Evolutionary conservation across 92 coral and sea anemone species (phyloP).

Genomic region (Porites rus): DNA sequence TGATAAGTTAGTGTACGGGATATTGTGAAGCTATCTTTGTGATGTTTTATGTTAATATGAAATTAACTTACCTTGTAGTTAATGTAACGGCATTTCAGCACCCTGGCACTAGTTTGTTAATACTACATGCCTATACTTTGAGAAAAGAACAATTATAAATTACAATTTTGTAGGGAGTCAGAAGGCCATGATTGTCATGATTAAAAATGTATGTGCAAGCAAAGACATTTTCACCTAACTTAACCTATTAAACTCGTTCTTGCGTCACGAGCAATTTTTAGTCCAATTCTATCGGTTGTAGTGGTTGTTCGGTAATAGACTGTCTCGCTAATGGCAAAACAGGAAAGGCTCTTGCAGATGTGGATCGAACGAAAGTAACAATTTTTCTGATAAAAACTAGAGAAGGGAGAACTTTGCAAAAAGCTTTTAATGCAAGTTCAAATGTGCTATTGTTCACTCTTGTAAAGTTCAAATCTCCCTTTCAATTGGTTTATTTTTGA

Average conservation of each 20-base stretch:
- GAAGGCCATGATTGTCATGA: background rate
- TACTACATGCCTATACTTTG: background rate
- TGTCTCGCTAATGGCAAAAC: no score
- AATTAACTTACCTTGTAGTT: slow-evolving; percentile 11
- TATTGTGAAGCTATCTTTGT: background rate
- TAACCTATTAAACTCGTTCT: slow-evolving; percentile 1
- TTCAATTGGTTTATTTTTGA: no score
- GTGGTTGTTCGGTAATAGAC: no score
- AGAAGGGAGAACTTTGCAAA: no score
- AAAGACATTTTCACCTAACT: slow-evolving; percentile 7
- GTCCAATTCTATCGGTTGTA: no score
- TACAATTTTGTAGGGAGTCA: background rate
- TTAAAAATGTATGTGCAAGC: slow-evolving; percentile 26
- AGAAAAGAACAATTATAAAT: background rate
- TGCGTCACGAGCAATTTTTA: slow-evolving; percentile 28
- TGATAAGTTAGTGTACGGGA: background rate
- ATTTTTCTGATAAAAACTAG: no score
- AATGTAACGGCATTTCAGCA: background rate
- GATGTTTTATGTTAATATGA: background rate
- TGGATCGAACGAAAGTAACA: no score
- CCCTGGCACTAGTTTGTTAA: background rate
- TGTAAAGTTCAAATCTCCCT: no score
- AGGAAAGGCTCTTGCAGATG: no score
- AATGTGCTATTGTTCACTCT: no score
- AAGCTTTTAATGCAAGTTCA: no score